Evolutionary conservation across 2,797 vertebrate genomes (phyloP), one percentile per base, ranked within the genome.

Genomic region (Poecile montanus): DNA sequence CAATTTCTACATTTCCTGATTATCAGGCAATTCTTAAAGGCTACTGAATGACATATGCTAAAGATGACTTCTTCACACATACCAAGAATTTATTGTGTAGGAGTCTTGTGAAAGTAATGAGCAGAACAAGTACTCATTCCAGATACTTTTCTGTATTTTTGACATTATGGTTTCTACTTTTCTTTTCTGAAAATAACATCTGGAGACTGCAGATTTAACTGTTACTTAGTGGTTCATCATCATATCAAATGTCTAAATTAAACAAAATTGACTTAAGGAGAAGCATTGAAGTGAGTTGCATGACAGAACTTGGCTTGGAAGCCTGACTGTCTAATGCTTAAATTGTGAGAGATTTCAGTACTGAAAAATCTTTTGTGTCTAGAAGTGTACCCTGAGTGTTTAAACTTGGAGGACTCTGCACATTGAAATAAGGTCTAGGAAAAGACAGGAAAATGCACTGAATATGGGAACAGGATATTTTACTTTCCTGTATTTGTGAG

Each of bases 21-120:
- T 71, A 70, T 57, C 48, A 85, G 29, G 29, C 30, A 65, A 34
- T 45, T 58, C 44, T 84, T 88, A 84, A 80, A 86, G 79, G 76
- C 72, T 90, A 81, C 42, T 70, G 50, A 94, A 74, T 75, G 62
- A 36, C 94, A 90, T 70, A 81, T 60, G 85, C 67, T 94, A 51
- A 90, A 78, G 76, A 93, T 38, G n/a, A 81, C 76, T 94, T 94
- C 85, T 93, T 95, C 91, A 70, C 44, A 84, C 51, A 56, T 53
- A 83, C 36, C 44, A 63, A 93, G 83, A 73, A 91, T 78, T 86
- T 78, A 56, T 81, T 66, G 85, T 1, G 88, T 94, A 75, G 94
- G 93, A 94, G 85, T 90, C 76, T 84, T 84, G 47, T 70, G 60
- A 91, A 91, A 94, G 83, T 88, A 86, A 88, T 51, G 89, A 94